Evolutionary conservation across 2,888 invertebrate genomes (phyloP).

Genomic region (Sipunculus nudus): DNA sequence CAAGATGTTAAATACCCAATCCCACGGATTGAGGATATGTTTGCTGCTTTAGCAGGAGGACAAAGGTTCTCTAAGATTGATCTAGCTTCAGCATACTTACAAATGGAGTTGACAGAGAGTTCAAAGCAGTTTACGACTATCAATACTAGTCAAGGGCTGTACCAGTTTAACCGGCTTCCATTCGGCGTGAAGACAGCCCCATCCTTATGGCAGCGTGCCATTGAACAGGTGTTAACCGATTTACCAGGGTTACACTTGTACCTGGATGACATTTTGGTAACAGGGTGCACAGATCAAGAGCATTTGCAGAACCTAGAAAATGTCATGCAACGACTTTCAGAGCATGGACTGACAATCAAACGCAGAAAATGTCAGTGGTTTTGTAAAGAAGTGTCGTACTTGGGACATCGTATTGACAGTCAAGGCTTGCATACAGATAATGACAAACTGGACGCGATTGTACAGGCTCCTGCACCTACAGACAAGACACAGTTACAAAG

Average conservation of each 20-base stretch:
- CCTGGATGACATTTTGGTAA: too few species aligned
- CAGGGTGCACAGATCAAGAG: too few species aligned
- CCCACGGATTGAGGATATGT: neutral
- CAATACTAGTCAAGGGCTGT: neutral
- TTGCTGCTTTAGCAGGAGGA: neutral
- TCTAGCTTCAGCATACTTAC: neutral
- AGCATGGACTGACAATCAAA: too few species aligned
- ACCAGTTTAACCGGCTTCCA: too few species aligned
- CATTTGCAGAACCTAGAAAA: too few species aligned
- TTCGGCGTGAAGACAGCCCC: too few species aligned
- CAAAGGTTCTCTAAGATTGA: neutral
- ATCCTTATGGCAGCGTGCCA: too few species aligned
- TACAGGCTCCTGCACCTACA: neutral
- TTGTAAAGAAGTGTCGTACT: neutral
- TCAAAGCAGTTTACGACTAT: neutral
- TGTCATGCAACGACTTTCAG: too few species aligned
- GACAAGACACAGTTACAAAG: neutral
- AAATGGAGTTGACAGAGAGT: neutral
- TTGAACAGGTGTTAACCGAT: too few species aligned
- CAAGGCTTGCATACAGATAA: neutral
- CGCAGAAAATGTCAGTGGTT: too few species aligned
- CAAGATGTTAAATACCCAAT: neutral
- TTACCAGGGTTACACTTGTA: too few species aligned
- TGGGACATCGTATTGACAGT: neutral
- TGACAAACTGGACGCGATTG: neutral